Base-by-base conservation (phyloP, 2,113 vertebrate genomes). In the Urocolius indicus region DNA sequence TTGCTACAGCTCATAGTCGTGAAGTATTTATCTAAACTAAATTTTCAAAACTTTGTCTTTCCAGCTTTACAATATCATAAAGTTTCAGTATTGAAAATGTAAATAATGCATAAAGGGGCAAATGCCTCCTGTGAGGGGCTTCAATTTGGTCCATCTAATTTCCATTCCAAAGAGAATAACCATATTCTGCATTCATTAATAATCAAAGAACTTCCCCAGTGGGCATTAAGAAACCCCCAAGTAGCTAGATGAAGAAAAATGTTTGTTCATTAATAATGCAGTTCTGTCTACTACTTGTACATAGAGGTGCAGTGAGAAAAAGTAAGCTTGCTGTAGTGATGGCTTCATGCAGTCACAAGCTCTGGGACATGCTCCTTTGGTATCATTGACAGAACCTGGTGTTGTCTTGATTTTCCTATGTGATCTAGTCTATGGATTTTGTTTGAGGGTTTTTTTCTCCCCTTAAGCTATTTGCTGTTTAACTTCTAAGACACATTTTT, bases 1-100 rank as follows among this genome's bases (percentile, higher is more conserved):
- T 95, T 94, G 73, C 84, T 94, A 87, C 79, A 98, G 96, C 97
- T 98, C 96, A 97, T 97, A 98, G 98, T 97, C 97, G 97, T 97
- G 94, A 96, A 97, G 95, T 98, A 97, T 97, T 89, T 72, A 77
- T 65, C 62, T 67, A 88, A 41, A 67, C 13, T 51, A 68, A 82
- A 22, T 52, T 83, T 87, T 63, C 49, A 46, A 45, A 85, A 89
- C 59, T 55, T 85, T 89, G 57, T 87, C 76, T 95, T 90, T 95
- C 74, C 65, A 34, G 48, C 73, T 91, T 96, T 72, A 82, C 69
- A 76, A 67, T 95, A 90, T 73, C 88, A 51, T 87, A 45, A 78
- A 93, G 78, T 96, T 91, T 89, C 67, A 92, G 69, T 84, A 84
- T 81, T 86, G 48, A 80, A 93, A 91, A 94, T 75, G 74, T 95